Evolutionary conservation across 2,113 vertebrate species (phyloP).

Genomic region (Malurus alboscapulatus): DNA sequence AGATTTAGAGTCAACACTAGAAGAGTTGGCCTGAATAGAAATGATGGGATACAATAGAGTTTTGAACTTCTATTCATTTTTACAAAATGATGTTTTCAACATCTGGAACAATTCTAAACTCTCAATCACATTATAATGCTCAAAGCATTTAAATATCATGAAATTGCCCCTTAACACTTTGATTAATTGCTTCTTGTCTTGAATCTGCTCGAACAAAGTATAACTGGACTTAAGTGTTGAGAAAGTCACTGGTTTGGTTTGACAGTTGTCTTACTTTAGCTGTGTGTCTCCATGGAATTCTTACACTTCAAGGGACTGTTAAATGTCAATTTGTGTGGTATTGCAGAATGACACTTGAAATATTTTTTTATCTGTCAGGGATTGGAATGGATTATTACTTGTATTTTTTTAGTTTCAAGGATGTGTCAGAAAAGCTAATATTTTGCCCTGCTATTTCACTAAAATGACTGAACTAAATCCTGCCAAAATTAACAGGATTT

Average conservation of each 20-base stretch:
- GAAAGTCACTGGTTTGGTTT: neutral
- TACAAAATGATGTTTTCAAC: constrained; percentile 19
- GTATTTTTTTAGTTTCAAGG: neutral
- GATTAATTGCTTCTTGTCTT: constrained; percentile 33
- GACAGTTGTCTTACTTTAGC: neutral
- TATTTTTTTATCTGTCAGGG: neutral
- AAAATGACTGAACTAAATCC: neutral
- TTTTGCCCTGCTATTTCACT: neutral
- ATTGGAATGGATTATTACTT: neutral
- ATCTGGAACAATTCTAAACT: constrained; percentile 59
- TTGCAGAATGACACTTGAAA: neutral
- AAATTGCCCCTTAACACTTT: constrained; percentile 13
- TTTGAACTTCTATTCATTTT: constrained; percentile 18
- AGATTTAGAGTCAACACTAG: constrained; percentile 23
- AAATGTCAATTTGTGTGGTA: constrained; percentile 1
- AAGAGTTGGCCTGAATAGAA: neutral
- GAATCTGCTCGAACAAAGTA: neutral
- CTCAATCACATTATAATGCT: neutral
- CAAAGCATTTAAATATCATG: constrained; percentile 18
- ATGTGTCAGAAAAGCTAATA: neutral
- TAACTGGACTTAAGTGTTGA: constrained; percentile 5
- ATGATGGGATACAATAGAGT: neutral
- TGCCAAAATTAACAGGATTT: neutral
- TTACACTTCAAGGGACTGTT: neutral
- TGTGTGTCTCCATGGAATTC: neutral